Evolutionary conservation across 2,888 invertebrate species (phyloP).

Genomic region (Aphidoletes aphidimyza): DNA sequence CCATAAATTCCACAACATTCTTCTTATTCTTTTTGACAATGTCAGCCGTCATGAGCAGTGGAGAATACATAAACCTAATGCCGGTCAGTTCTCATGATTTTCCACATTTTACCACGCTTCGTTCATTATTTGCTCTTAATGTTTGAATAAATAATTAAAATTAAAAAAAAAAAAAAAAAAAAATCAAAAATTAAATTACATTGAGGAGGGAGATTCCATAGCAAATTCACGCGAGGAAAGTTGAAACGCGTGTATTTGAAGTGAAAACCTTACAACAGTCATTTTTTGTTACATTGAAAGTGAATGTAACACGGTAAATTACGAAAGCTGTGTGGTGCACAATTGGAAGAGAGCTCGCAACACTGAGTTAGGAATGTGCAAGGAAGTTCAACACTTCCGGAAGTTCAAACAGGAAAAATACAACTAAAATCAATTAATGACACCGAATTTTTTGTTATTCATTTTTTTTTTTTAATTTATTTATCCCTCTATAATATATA

Average conservation of each 20-base stretch:
- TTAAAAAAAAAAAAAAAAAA: too few relatives aligned
- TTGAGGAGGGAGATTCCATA: too few relatives aligned
- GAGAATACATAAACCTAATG: constrained; percentile 45
- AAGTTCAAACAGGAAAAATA: neutral
- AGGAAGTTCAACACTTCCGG: neutral
- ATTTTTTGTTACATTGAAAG: neutral
- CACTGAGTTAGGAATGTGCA: neutral
- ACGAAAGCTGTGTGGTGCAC: too few relatives aligned
- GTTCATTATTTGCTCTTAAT: neutral
- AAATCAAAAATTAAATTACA: too few relatives aligned
- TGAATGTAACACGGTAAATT: too few relatives aligned
- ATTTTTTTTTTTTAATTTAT: neutral
- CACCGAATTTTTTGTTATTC: too few relatives aligned
- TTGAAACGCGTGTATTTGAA: neutral
- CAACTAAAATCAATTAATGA: too few relatives aligned
- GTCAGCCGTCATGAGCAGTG: constrained; percentile 46
- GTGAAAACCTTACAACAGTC: constrained; percentile 8
- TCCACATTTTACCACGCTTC: too few relatives aligned
- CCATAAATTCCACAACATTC: constrained; percentile 33
- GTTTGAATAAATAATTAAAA: neutral
- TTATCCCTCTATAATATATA: neutral
- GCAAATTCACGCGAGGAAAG: too few relatives aligned
- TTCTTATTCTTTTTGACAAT: constrained; percentile 7
- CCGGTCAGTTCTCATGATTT: neutral
- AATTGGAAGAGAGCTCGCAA: neutral